A percentile compares a stretch with the other conserved stretches of the same genome.
phyloP scores from a whole-genome alignment of 2,888 invertebrate species.

The Drosophila algonquin region DNA sequence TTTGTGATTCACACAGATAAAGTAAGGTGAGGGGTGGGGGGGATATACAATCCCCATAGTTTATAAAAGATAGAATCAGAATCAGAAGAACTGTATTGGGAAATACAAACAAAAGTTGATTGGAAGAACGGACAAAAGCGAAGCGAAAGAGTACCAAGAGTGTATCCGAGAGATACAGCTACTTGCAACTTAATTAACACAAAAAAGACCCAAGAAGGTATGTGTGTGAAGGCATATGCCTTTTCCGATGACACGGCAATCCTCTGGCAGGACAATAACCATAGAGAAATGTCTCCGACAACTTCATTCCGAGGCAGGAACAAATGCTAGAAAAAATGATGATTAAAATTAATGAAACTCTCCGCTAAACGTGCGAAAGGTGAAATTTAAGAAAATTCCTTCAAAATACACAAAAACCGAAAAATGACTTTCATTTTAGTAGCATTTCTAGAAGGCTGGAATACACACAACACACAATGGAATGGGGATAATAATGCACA shows the following conservation, averaged over 20 bases:
- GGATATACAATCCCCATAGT: conserved; percentile 17
- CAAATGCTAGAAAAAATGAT: neutral
- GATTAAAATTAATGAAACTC: conserved; percentile 34
- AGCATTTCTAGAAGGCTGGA: conserved; percentile 16
- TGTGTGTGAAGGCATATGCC: conserved; percentile 15
- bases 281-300: conserved; percentile 25
- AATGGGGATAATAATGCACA: conserved; percentile 37
- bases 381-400: conserved; percentile 11
- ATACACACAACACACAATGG: conserved; percentile 53
- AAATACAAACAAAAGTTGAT: conserved; percentile 32
- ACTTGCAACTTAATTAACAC: conserved; percentile 44
- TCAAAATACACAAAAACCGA: conserved; percentile 42
- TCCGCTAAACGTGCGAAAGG: conserved; percentile 35
- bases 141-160: conserved; percentile 16
- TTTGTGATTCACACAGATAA: conserved; percentile 52
- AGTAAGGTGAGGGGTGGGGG: neutral
- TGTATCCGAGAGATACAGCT: conserved; percentile 26
- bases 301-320: conserved; percentile 23
- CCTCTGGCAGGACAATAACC: conserved; percentile 38
- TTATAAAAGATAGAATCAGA: conserved; percentile 6
- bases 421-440: conserved; percentile 81
- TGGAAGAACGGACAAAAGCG: conserved; percentile 28
- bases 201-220: conserved; percentile 16
- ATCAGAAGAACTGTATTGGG: conserved; percentile 19
- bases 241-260: conserved; percentile 45